Evolutionary conservation across 1,140 invertebrate species (phyloP).

Genomic region (Hormaphis cornu): DNA sequence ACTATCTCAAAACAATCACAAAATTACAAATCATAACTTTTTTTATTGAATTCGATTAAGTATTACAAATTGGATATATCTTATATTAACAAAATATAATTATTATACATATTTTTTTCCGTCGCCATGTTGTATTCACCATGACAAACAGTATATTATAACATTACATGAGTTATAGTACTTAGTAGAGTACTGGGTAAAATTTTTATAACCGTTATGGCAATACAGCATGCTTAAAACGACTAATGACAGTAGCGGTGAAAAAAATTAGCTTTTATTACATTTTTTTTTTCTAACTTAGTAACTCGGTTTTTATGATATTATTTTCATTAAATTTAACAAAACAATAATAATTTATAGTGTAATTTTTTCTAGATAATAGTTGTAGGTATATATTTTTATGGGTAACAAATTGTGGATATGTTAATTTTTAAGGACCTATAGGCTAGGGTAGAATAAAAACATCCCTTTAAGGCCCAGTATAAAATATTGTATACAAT

Average conservation of each 20-base stretch:
- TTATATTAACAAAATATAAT: constrained; percentile 30
- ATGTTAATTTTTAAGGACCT: constrained; percentile 19
- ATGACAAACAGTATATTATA: neutral
- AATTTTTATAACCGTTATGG: neutral
- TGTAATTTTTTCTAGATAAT: too few relatives aligned
- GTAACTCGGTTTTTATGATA: too few relatives aligned
- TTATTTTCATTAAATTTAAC: neutral
- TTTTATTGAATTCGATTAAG: constrained; percentile 24
- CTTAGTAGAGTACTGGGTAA: neutral
- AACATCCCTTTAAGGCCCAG: constrained; percentile 13
- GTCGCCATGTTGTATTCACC: neutral
- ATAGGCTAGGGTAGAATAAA: neutral
- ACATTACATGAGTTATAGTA: neutral
- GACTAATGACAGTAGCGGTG: too few relatives aligned
- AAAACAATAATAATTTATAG: too few relatives aligned
- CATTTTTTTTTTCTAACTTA: neutral
- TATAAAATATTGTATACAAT: neutral
- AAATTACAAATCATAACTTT: constrained; percentile 10
- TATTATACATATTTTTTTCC: constrained; percentile 21
- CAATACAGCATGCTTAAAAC: too few relatives aligned
- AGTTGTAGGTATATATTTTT: neutral
- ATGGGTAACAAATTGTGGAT: constrained; percentile 19
- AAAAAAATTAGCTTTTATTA: too few relatives aligned
- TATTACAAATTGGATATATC: constrained; percentile 22
- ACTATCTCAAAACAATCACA: neutral